phyloP scores from a whole-genome alignment of 2,888 invertebrate genomes.

The Diachrysia chrysitis region DNA sequence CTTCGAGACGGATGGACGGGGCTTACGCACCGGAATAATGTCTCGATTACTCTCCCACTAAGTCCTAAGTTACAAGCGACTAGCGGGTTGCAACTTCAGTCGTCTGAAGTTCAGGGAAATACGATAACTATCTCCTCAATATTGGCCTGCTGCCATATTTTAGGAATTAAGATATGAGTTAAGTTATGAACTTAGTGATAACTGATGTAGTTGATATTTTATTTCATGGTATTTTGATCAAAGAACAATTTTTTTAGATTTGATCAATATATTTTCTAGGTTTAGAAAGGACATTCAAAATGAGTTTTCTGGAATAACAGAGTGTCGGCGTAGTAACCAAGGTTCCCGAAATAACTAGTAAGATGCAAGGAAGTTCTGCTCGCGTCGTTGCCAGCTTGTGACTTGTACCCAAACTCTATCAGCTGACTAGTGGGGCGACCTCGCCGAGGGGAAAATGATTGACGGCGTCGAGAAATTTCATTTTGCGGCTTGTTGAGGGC shows the following conservation, averaged over 20 bases:
- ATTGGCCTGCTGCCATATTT: neutral
- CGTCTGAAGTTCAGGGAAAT: neutral
- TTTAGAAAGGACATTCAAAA: too few relatives aligned
- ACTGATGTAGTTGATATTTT: neutral
- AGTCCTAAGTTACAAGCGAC: conserved; percentile 52
- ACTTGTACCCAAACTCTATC: conserved; percentile 59
- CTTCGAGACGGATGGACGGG: conserved; percentile 72
- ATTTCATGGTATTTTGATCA: neutral
- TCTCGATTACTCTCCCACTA: conserved; percentile 74
- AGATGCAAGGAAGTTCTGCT: neutral
- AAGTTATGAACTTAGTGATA: neutral
- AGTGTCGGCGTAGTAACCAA: too few relatives aligned
- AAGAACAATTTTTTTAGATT: neutral
- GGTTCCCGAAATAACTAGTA: neutral
- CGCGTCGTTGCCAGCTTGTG: conserved; percentile 33
- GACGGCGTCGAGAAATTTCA: conserved; percentile 87
- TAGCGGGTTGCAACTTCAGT: conserved; percentile 18
- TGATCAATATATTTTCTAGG: neutral
- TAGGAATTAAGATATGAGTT: neutral
- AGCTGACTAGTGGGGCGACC: conserved; percentile 67
- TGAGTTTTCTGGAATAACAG: too few relatives aligned
- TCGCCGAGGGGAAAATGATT: conserved; percentile 86
- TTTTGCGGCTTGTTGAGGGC: conserved; percentile 88
- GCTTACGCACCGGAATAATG: conserved; percentile 81
- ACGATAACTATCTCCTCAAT: neutral